A percentile compares a stretch with the other conserved stretches of the same genome.
Evolutionary conservation across 2,113 vertebrate species (phyloP).

Genomic region (Tor tambroides): DNA sequence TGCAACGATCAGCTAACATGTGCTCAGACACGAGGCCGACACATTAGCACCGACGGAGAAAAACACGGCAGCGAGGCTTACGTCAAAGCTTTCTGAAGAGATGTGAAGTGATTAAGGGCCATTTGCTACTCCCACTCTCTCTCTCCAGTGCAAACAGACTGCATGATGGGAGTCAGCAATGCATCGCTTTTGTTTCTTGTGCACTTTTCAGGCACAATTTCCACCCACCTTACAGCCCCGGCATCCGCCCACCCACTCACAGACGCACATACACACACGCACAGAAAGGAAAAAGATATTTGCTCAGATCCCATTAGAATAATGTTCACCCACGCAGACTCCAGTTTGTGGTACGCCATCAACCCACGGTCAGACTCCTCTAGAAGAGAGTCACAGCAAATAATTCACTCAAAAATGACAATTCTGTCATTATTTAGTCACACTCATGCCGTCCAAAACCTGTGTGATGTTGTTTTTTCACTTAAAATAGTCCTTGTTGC

Average conservation of each 20-base stretch:
- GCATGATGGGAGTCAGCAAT: conserved; percentile 43
- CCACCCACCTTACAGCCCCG: conserved; percentile 51
- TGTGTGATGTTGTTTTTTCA: too few relatives aligned
- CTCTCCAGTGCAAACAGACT: conserved; percentile 36
- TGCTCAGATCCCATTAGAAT: conserved; percentile 17
- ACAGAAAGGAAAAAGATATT: background rate
- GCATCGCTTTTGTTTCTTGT: conserved; percentile 56
- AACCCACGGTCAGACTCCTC: background rate
- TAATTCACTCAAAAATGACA: too few relatives aligned
- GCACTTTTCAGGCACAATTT: conserved; percentile 64
- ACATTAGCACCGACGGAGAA: conserved; percentile 13
- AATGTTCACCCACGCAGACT: conserved; percentile 32
- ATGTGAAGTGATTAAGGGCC: conserved; percentile 36
- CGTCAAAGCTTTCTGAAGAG: conserved; percentile 37
- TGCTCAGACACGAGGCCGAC: conserved; percentile 23
- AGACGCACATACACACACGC: conserved; percentile 17
- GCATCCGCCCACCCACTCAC: conserved; percentile 30
- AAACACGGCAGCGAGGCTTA: conserved; percentile 1
- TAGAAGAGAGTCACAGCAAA: background rate
- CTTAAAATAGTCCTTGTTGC: background rate
- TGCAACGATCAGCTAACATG: conserved; percentile 10
- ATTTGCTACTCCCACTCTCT: conserved; percentile 51
- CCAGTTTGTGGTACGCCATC: background rate
- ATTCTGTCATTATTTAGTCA: background rate
- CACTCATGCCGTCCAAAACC: background rate